phyloP scores from a whole-genome alignment of 2,113 vertebrate genomes.

The Pseudorectes ferrugineus region DNA sequence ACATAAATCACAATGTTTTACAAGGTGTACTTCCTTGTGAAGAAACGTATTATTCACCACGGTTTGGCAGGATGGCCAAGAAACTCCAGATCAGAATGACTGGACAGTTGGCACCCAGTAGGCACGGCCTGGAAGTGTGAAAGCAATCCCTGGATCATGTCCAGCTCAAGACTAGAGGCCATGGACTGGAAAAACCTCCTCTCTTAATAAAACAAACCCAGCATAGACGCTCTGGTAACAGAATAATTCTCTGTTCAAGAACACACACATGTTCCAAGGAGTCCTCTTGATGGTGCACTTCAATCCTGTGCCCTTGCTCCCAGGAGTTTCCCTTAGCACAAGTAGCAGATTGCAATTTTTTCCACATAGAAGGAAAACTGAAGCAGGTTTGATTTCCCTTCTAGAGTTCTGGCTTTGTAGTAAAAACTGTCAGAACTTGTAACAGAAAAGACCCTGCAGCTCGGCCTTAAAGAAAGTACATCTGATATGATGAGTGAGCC shows the following conservation, averaged over 20 bases:
- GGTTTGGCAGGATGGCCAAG: neutral
- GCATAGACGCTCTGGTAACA: neutral
- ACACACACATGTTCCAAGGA: neutral
- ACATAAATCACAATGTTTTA: neutral
- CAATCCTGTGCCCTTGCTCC: neutral
- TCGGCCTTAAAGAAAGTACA: neutral
- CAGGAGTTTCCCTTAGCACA: neutral
- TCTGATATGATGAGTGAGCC: neutral
- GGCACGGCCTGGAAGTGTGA: neutral
- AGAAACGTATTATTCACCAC: rapidly evolving
- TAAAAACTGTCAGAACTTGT: neutral
- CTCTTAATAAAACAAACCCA: neutral
- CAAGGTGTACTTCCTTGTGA: neutral
- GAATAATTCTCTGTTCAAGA: neutral
- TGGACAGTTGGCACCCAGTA: neutral
- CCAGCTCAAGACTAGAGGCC: neutral
- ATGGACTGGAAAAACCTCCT: neutral
- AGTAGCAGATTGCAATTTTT: neutral
- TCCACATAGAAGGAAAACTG: neutral
- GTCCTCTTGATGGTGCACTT: neutral
- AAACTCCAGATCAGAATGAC: neutral
- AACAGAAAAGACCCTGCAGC: neutral
- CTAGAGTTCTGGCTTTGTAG: neutral
- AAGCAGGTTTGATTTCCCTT: neutral
- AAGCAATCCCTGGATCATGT: neutral